Evolutionary conservation across 1,140 invertebrate species (phyloP), one percentile per base, ranked within the genome.

Genomic region (Lutraria rhynchaena): DNA sequence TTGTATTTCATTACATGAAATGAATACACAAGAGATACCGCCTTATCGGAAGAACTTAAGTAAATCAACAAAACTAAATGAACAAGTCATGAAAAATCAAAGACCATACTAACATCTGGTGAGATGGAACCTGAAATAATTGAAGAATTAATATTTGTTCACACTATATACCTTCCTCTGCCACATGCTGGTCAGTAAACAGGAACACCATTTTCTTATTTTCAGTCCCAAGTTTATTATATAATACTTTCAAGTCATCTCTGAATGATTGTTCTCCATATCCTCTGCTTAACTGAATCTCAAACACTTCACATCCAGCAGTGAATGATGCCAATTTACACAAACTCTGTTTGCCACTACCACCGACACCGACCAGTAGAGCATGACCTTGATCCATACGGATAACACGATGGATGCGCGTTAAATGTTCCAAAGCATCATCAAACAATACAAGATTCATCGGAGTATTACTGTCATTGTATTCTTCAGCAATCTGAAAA

Each of bases 351-450:
- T 98, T 98, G 17, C 97, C 97, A 87, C 95, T 95, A 22, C 97
- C 97, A 4, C 96, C 96, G 0, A 96, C 95, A 13, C 97, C 97
- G 4, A 98, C 95, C 27, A 98, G 92, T 87, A 98, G 93, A 7
- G 95, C 94, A 88, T 98, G 96, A 0, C 96, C 96, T 83, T 95
- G 94, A 88, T 97, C 94, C 94, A 97, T 95, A 61, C 97, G 93
- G 57, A 98, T 91, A 0, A 95, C 95, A 71, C 97, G 94, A 85
- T 98, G 96, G 1, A 97, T 94, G 60, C 97, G 93, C 0, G 96
- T 97, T 83, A 98, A 90, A 91, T 98, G 97, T 86, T 98, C 96
- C 35, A 98, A 91, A 37, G 96, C 97, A 91, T 98, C 96, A 87
- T 98, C 95, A 88, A 98, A 98, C 2, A 98, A 92, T 0, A 98